Percentiles rank a stretch among this genome's conserved stretches.
phyloP scores from a whole-genome alignment of 2,888 invertebrate species.

The Hyposoter dolosus region DNA sequence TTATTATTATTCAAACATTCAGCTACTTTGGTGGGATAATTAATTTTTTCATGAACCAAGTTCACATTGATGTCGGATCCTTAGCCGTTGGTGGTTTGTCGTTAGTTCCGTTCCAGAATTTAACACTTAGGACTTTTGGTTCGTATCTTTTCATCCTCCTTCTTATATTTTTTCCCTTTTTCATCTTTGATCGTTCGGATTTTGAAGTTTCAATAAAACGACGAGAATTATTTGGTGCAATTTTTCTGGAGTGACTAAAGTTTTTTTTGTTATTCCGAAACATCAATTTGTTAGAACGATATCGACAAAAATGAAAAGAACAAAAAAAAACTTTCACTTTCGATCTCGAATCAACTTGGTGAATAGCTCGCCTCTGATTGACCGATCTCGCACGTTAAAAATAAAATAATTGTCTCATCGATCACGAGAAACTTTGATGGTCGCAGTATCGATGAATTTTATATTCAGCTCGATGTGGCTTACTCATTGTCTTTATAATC shows the following conservation, averaged over 20 bases:
- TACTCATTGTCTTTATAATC: not conserved
- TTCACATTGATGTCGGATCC: no score
- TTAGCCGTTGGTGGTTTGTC: no score
- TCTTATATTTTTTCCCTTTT: no score
- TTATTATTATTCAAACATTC: no score
- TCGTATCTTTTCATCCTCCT: no score
- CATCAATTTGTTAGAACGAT: not conserved
- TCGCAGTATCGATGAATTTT: slow-evolving; percentile 36
- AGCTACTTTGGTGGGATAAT: no score
- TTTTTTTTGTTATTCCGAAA: not conserved
- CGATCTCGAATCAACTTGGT: not conserved
- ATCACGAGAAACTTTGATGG: not conserved
- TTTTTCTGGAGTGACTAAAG: not conserved
- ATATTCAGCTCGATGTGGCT: not conserved
- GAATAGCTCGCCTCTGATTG: not conserved
- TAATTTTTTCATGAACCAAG: no score
- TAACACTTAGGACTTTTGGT: no score
- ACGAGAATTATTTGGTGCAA: not conserved
- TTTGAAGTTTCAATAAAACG: not conserved
- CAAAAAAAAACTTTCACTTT: not conserved
- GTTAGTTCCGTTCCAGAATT: no score
- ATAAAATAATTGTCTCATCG: not conserved
- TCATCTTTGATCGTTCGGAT: no score
- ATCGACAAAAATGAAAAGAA: not conserved
- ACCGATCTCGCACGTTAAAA: not conserved